Percentiles rank a stretch among this genome's conserved stretches.
These are phyloP conservation scores for Lacanobia wlatinum DNA, from an alignment of 2,888 invertebrate genomes.

Conservation along the genomic window DNA sequence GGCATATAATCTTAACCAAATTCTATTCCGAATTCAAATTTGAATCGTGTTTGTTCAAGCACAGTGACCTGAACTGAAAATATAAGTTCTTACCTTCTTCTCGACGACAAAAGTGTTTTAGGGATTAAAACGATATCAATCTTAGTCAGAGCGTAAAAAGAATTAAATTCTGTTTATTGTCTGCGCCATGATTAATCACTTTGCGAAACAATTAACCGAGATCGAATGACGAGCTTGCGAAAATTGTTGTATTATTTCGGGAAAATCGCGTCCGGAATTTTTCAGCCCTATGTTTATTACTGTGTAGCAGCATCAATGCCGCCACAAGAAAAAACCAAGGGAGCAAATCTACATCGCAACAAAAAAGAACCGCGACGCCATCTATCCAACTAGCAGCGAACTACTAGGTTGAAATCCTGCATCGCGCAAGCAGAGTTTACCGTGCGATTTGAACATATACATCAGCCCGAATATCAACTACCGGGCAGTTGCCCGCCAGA, in stretches of 20 bases:
- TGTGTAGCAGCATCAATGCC: too few relatives aligned
- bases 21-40: background rate
- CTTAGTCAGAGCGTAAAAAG: constrained; percentile 19
- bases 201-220: constrained; percentile 16
- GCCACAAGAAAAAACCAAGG: too few relatives aligned
- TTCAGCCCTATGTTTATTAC: too few relatives aligned
- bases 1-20: background rate
- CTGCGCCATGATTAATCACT: constrained; percentile 29
- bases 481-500: too few relatives aligned
- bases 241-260: constrained; percentile 10
- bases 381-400: too few relatives aligned
- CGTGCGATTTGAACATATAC: too few relatives aligned
- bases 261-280: background rate
- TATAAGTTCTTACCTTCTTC: background rate
- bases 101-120: background rate
- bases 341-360: too few relatives aligned
- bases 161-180: constrained; percentile 26
- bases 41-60: background rate
- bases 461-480: too few relatives aligned
- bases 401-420: too few relatives aligned
- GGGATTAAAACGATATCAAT: constrained; percentile 23
- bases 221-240: background rate
- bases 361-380: too few relatives aligned
- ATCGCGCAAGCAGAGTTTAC: too few relatives aligned
- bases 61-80: background rate